These are phyloP conservation scores for Lepidurus arcticus DNA, from an alignment of 1,140 invertebrate species.

Conservation along the genomic window DNA sequence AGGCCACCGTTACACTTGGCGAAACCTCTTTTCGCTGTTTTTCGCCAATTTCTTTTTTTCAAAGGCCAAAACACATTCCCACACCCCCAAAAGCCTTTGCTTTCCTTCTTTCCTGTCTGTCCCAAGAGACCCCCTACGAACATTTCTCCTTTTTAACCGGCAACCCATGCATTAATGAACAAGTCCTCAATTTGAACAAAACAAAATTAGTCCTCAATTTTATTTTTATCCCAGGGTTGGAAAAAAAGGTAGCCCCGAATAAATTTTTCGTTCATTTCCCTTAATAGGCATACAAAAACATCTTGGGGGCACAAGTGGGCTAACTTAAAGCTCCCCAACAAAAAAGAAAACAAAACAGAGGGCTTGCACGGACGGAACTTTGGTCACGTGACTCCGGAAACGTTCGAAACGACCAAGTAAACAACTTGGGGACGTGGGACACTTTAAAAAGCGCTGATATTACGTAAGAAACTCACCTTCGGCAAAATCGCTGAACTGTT, in stretches of 20 bases:
- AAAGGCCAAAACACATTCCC: constrained; percentile 4
- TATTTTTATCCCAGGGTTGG: not conserved
- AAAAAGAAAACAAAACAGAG: not conserved
- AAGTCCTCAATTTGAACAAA: too few species aligned
- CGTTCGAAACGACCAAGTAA: not conserved
- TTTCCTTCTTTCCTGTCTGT: not conserved
- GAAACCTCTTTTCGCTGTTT: constrained; percentile 15
- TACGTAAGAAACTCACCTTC: not conserved
- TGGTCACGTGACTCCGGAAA: not conserved
- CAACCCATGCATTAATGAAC: constrained; percentile 9
- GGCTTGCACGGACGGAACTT: not conserved
- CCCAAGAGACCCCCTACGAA: not conserved
- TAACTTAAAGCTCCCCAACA: not conserved
- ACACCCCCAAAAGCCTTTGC: not conserved
- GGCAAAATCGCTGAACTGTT: not conserved
- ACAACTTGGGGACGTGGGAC: not conserved
- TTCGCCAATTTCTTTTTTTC: constrained; percentile 19
- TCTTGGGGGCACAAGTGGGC: too few species aligned
- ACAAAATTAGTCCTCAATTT: not conserved
- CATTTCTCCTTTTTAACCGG: not conserved
- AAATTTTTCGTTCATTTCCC: not conserved
- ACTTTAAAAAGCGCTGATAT: not conserved
- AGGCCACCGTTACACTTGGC: constrained; percentile 20
- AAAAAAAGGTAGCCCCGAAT: not conserved
- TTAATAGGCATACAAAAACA: not conserved